phyloP scores from a whole-genome alignment of 1,140 invertebrate genomes.

The Bombyx mandarina region DNA sequence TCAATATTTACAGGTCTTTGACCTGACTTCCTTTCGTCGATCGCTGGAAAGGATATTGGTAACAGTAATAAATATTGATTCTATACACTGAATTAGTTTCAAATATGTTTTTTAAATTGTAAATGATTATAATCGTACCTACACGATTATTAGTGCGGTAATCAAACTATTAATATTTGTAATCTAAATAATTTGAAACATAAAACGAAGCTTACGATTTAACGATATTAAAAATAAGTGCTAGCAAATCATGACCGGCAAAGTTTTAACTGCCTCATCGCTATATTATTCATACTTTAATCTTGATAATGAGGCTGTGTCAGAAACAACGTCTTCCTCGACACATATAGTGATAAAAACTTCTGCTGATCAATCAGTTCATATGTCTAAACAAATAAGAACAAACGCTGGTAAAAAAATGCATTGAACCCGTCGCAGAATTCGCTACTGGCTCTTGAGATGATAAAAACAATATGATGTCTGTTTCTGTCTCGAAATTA shows the following conservation, averaged over 20 bases:
- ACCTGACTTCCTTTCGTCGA: constrained; percentile 25
- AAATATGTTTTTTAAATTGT: neutral
- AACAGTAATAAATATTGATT: constrained; percentile 5
- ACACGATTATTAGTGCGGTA: no score
- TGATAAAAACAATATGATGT: neutral
- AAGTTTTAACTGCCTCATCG: constrained; percentile 8
- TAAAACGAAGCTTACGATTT: no score
- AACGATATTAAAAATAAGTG: neutral
- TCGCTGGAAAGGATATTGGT: constrained; percentile 18
- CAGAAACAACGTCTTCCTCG: constrained; percentile 19
- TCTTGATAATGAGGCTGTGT: constrained; percentile 22
- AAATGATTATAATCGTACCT: no score
- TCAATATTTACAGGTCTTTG: constrained; percentile 55
- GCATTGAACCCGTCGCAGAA: constrained; percentile 2
- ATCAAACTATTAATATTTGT: no score
- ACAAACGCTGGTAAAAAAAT: constrained; percentile 3
- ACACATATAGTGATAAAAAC: constrained; percentile 16
- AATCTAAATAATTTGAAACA: no score
- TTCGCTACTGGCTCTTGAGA: constrained; percentile 3
- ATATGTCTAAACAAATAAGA: constrained; percentile 27
- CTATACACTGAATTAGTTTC: neutral
- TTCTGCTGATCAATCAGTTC: constrained; percentile 18
- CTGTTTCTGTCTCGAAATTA: neutral
- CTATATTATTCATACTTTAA: constrained; percentile 17
- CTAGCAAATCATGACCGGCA: constrained; percentile 2